A percentile compares a stretch with the other conserved stretches of the same genome.
phyloP scores from a whole-genome alignment of 2,113 vertebrate species.

The Solenodon paradoxus region DNA sequence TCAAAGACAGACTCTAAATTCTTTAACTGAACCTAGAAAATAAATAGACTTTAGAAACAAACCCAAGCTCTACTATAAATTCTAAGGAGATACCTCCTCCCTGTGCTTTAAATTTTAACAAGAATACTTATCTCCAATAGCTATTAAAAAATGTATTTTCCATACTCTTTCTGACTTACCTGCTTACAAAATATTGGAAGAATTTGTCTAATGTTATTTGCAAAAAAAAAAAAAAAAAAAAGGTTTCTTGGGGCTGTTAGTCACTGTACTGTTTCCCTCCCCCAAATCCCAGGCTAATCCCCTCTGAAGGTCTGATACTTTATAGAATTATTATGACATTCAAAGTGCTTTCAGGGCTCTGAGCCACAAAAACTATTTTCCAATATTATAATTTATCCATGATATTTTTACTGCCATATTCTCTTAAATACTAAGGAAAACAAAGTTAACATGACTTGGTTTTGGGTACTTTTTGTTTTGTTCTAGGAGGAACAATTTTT shows the following conservation, averaged over 20 bases:
- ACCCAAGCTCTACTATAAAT: background rate
- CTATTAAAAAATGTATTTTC: background rate
- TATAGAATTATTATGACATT: slow-evolving; percentile 28
- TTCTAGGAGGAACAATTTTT: background rate
- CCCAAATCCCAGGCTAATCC: background rate
- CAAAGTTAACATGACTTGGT: background rate
- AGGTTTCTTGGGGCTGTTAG: background rate
- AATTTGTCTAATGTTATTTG: slow-evolving; percentile 36
- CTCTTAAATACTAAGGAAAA: slow-evolving; percentile 35
- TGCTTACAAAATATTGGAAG: background rate
- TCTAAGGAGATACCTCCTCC: background rate
- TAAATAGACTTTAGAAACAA: slow-evolving; percentile 16
- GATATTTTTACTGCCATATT: background rate
- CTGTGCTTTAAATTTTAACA: slow-evolving; percentile 29
- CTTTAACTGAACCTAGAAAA: slow-evolving; percentile 57
- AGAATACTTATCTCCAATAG: background rate
- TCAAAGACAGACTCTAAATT: slow-evolving; percentile 54
- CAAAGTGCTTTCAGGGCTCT: background rate
- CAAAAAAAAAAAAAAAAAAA: background rate
- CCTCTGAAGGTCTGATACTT: slow-evolving; percentile 19
- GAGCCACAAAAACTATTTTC: slow-evolving; percentile 33
- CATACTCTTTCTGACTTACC: background rate
- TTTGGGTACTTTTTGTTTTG: background rate
- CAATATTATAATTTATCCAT: slow-evolving; percentile 28
- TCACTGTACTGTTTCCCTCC: background rate